phyloP scores from a whole-genome alignment of 1,140 invertebrate genomes.

The Octopus bimaculoides region DNA sequence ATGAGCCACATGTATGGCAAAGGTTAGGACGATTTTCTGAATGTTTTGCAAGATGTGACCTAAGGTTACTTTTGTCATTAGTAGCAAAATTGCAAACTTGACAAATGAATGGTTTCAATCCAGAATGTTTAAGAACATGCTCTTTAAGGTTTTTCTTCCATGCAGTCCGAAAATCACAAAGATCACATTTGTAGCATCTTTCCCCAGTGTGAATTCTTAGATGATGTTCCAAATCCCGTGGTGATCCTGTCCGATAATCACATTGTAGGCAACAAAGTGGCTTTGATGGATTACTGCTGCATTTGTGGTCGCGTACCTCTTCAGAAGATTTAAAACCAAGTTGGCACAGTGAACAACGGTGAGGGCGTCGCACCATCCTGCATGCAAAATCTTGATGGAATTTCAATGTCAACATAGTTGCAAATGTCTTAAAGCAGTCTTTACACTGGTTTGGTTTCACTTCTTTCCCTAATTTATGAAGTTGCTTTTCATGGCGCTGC shows the following conservation, averaged over 20 bases:
- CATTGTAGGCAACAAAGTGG: conserved; percentile 29
- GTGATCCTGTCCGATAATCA: conserved; percentile 30
- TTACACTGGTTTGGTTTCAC: conserved; percentile 10
- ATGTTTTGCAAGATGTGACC: conserved; percentile 5
- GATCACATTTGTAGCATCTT: conserved; percentile 90
- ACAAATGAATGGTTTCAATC: conserved; percentile 38
- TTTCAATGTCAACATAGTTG: neutral
- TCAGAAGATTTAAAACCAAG: conserved; percentile 30
- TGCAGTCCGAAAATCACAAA: conserved; percentile 62
- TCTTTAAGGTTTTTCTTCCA: conserved; percentile 35
- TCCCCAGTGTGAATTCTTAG: conserved; percentile 89
- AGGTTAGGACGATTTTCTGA: conserved; percentile 18
- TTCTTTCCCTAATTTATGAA: conserved; percentile 1
- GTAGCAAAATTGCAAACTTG: conserved; percentile 34
- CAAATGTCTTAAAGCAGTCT: conserved; percentile 11
- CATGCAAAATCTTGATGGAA: conserved; percentile 31
- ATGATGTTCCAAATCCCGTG: conserved; percentile 57
- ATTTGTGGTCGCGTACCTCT: conserved; percentile 31
- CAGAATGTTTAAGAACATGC: conserved; percentile 39
- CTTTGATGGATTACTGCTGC: conserved; percentile 27
- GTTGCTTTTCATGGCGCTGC: conserved; percentile 3
- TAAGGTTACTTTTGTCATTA: conserved; percentile 26
- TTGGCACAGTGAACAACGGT: conserved; percentile 24
- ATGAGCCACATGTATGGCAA: conserved; percentile 14
- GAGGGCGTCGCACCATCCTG: conserved; percentile 30